Conservation (phyloP, 2,113 vertebrate species). For the Anoura caudifer region DNA sequence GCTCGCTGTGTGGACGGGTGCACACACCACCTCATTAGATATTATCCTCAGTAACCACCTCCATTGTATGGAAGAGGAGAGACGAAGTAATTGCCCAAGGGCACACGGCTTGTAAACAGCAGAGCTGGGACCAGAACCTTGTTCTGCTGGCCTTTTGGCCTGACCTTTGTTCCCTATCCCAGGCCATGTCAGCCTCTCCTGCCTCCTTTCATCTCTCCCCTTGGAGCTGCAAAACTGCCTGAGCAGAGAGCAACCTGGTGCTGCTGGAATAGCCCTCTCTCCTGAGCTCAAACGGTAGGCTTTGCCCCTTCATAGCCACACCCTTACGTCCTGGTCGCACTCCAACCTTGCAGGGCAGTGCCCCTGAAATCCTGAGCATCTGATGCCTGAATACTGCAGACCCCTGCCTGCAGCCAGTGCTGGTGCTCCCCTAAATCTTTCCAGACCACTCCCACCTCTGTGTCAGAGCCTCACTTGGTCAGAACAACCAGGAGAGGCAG, state of each 20-base stretch:
- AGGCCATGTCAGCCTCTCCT: background rate
- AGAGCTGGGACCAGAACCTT: background rate
- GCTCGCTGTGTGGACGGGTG: background rate
- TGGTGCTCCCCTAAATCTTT: background rate
- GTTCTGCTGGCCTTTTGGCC: background rate
- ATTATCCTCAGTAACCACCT: background rate
- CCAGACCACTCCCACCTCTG: background rate
- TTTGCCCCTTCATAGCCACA: background rate
- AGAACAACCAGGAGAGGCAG: conserved; percentile 39
- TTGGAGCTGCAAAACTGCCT: background rate
- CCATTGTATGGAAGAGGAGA: background rate
- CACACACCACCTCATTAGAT: background rate
- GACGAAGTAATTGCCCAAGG: background rate
- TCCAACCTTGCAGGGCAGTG: background rate
- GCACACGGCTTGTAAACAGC: background rate
- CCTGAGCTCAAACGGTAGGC: background rate
- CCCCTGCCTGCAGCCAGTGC: background rate
- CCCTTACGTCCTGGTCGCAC: background rate
- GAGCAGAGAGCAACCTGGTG: background rate
- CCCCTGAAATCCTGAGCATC: background rate
- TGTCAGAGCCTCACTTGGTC: conserved; percentile 31
- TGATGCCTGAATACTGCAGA: background rate
- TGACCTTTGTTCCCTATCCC: background rate
- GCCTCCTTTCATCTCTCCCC: background rate
- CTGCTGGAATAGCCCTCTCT: background rate